phyloP scores from a whole-genome alignment of 2,113 vertebrate species.

The Dromiciops gliroides region DNA sequence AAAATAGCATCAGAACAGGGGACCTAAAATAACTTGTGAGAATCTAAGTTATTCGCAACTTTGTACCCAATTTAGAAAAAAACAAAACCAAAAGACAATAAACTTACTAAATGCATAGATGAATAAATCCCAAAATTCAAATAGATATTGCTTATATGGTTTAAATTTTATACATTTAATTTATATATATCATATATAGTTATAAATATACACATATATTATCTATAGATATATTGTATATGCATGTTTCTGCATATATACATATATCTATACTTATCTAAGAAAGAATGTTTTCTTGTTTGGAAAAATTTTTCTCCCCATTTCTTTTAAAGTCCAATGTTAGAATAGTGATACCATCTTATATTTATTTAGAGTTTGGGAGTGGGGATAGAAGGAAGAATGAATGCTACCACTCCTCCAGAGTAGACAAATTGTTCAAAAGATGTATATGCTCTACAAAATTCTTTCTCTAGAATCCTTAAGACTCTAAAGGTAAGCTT shows the following conservation, averaged over 20 bases:
- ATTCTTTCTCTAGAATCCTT: not conserved
- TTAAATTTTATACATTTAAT: too few species aligned
- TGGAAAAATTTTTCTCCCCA: not conserved
- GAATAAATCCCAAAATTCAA: not conserved
- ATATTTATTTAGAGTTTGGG: not conserved
- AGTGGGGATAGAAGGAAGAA: not conserved
- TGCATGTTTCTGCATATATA: too few species aligned
- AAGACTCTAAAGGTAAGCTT: not conserved
- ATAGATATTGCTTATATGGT: not conserved
- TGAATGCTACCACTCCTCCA: not conserved
- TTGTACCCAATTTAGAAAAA: not conserved
- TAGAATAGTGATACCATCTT: not conserved
- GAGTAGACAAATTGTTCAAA: not conserved
- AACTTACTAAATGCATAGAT: not conserved
- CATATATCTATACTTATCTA: not conserved
- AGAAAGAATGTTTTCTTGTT: not conserved
- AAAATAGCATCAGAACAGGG: not conserved
- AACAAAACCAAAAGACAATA: not conserved
- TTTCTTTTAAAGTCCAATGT: not conserved
- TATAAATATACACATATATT: too few species aligned
- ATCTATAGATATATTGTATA: too few species aligned
- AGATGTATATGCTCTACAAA: not conserved
- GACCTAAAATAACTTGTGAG: not conserved
- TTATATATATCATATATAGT: too few species aligned
- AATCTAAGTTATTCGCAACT: conserved; percentile 18